Percentiles rank a stretch among this genome's conserved stretches.
These are phyloP conservation scores for Malurus splendens DNA, from an alignment of 2,797 vertebrate species.

Conservation along the genomic window DNA sequence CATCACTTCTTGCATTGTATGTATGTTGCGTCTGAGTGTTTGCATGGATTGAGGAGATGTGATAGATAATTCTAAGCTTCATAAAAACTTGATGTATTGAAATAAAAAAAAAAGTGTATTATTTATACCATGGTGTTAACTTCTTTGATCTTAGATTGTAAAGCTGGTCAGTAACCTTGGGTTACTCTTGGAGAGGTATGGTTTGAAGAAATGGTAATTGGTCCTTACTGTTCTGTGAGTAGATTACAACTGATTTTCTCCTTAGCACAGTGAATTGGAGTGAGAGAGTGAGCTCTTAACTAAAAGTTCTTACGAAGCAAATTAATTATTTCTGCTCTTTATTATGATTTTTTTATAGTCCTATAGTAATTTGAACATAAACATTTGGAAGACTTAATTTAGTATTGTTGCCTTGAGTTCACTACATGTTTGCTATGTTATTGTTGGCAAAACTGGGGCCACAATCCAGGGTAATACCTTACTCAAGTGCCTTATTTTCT, in stretches of 20 bases:
- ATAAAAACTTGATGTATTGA: not conserved
- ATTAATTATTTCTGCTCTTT: not conserved
- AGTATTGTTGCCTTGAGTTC: not conserved
- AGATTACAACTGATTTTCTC: not conserved
- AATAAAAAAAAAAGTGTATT: not conserved
- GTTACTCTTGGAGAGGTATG: not conserved
- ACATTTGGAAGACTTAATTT: not conserved
- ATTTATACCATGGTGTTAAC: not conserved
- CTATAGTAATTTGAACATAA: not conserved
- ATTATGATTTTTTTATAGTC: not conserved
- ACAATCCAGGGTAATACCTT: not conserved
- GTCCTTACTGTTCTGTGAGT: not conserved
- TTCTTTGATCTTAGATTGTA: not conserved
- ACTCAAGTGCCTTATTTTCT: not conserved
- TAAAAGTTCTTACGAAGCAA: not conserved
- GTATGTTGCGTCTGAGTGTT: not conserved
- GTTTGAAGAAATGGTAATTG: not conserved
- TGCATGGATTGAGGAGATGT: fast-evolving
- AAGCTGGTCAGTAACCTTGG: not conserved
- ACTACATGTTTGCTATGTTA: not conserved
- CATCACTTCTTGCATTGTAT: fast-evolving
- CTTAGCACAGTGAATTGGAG: not conserved
- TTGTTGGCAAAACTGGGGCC: not conserved
- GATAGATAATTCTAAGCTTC: not conserved
- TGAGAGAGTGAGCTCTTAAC: not conserved